phyloP scores from a whole-genome alignment of 2,797 vertebrate species.

The Avahi laniger region DNA sequence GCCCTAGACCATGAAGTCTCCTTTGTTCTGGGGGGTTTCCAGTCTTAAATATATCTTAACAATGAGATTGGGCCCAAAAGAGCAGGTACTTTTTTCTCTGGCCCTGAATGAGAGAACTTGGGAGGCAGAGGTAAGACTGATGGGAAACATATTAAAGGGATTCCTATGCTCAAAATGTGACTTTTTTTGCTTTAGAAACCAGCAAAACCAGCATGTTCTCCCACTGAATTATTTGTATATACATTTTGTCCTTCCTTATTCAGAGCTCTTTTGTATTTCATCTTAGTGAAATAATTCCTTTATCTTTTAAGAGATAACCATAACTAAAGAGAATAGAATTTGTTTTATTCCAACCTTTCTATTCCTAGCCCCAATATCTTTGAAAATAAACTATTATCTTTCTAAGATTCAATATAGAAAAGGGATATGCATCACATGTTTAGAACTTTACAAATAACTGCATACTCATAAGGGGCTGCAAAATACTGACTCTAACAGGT shows the following conservation, averaged over 20 bases:
- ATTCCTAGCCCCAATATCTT: constrained; percentile 25
- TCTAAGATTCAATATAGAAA: constrained; percentile 18
- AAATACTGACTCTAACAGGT: background rate
- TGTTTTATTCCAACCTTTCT: constrained; percentile 9
- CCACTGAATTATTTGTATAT: constrained; percentile 47
- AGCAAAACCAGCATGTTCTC: constrained; percentile 35
- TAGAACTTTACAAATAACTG: background rate
- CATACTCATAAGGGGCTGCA: background rate
- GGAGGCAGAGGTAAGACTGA: constrained; percentile 17
- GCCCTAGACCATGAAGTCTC: background rate
- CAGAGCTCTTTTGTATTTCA: constrained; percentile 42
- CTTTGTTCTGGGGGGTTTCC: constrained; percentile 1
- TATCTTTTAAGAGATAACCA: constrained; percentile 37
- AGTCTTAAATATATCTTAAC: background rate
- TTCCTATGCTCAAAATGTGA: background rate
- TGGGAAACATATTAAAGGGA: background rate
- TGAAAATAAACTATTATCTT: constrained; percentile 50
- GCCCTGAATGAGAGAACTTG: constrained; percentile 18
- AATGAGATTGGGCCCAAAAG: background rate
- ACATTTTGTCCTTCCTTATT: constrained; percentile 28
- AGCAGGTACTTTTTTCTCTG: background rate
- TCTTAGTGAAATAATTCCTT: constrained; percentile 54
- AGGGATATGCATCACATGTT: background rate
- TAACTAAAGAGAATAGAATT: constrained; percentile 8
- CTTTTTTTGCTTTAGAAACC: constrained; percentile 32